Conservation (phyloP, 2,888 invertebrate species). For the Macaria notata region DNA sequence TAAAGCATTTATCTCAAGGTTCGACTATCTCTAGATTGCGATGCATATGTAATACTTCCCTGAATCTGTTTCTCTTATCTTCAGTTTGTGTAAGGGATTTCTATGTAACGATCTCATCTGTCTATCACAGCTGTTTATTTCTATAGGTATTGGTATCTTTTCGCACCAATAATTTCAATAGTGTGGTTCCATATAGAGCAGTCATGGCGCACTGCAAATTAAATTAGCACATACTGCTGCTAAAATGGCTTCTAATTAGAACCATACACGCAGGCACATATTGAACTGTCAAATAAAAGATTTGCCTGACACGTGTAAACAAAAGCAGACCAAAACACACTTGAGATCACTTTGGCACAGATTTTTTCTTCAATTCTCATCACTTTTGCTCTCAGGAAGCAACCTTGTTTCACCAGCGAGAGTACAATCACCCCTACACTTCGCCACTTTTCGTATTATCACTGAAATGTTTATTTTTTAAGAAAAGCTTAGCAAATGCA, state of each 20-base stretch:
- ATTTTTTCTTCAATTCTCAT: conserved; percentile 3
- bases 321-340: conserved; percentile 45
- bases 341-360: conserved; percentile 23
- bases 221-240: conserved; percentile 40
- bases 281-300: too few species aligned
- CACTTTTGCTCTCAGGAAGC: conserved; percentile 1
- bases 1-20: too few species aligned
- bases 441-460: conserved; percentile 7
- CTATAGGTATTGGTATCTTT: conserved; percentile 1
- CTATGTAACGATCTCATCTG: too few species aligned
- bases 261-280: too few species aligned
- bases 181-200: conserved; percentile 39
- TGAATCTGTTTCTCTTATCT: too few species aligned
- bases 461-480: conserved; percentile 25
- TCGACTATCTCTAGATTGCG: too few species aligned
- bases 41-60: too few species aligned
- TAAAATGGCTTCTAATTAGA: conserved; percentile 38
- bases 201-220: conserved; percentile 48
- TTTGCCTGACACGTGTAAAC: conserved; percentile 29
- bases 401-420: background rate
- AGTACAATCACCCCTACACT: background rate
- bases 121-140: too few species aligned
- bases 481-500: conserved; percentile 46
- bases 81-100: too few species aligned
- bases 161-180: conserved; percentile 12